Evolutionary conservation across 23 tunicate species (phyloP).

Genomic region (Phallusia fumigata): DNA sequence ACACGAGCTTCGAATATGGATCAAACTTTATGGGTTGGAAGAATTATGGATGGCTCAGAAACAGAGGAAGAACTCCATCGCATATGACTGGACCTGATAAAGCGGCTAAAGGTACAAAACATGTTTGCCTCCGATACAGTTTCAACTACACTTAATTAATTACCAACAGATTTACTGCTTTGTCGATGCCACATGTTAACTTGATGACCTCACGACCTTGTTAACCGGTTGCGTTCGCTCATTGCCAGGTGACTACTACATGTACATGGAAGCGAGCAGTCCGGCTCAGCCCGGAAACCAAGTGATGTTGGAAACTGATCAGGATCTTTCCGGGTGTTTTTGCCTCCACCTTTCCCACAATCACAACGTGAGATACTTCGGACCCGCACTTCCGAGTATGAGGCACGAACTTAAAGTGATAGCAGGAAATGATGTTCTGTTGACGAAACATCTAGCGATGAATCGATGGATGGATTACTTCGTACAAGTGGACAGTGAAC

Average conservation of each 20-base stretch:
- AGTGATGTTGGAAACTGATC: slow-evolving; percentile 20
- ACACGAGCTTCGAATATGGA: not conserved
- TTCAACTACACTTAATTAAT: too few relatives aligned
- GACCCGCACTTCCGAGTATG: not conserved
- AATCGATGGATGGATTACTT: not conserved
- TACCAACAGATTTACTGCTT: too few relatives aligned
- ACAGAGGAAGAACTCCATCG: not conserved
- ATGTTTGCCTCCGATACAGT: too few relatives aligned
- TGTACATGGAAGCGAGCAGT: slow-evolving; percentile 39
- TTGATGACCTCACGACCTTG: not conserved
- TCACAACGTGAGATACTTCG: not conserved
- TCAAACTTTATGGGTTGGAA: not conserved
- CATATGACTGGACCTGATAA: not conserved
- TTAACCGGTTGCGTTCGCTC: not conserved
- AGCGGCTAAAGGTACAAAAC: not conserved
- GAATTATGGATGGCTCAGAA: not conserved
- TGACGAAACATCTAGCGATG: not conserved
- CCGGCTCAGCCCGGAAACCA: slow-evolving; percentile 19
- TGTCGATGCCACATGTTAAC: too few relatives aligned
- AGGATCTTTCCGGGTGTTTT: slow-evolving; percentile 34
- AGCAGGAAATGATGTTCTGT: not conserved
- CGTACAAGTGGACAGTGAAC: not conserved
- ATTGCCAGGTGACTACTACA: slow-evolving; percentile 6
- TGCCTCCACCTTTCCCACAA: slow-evolving; percentile 40
- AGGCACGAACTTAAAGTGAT: not conserved